Evolutionary conservation across 1,140 invertebrate species (phyloP).

Genomic region (Diachasmimorpha longicaudata): DNA sequence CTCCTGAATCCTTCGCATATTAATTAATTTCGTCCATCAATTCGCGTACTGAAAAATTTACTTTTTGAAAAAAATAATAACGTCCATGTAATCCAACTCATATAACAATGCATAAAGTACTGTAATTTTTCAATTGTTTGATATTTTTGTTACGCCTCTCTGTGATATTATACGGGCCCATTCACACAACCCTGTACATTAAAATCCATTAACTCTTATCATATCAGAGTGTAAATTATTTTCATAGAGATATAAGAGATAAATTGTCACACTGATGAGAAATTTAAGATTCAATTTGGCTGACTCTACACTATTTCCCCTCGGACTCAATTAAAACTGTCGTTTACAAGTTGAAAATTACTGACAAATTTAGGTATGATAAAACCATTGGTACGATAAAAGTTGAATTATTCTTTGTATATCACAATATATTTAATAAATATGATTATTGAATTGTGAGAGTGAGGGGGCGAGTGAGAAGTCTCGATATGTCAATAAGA

Average conservation of each 20-base stretch:
- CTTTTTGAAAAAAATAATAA: background rate
- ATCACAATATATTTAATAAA: background rate
- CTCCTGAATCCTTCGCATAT: background rate
- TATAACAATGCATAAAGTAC: background rate
- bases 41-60: background rate
- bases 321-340: background rate
- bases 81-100: background rate
- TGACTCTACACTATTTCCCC: background rate
- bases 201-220: constrained; percentile 9
- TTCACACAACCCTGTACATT: constrained; percentile 1
- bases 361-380: background rate
- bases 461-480: background rate
- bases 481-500: background rate
- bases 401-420: background rate
- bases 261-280: background rate
- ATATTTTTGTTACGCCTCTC: constrained; percentile 10
- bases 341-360: background rate
- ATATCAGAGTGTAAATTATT: constrained; percentile 6
- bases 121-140: background rate
- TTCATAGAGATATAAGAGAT: background rate
- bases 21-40: background rate
- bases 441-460: background rate
- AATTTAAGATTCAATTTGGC: background rate
- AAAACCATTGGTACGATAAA: background rate
- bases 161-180: constrained; percentile 10